These are phyloP conservation scores for Sepiola atlantica DNA, from an alignment of 2,888 invertebrate species.

Conservation along the genomic window DNA sequence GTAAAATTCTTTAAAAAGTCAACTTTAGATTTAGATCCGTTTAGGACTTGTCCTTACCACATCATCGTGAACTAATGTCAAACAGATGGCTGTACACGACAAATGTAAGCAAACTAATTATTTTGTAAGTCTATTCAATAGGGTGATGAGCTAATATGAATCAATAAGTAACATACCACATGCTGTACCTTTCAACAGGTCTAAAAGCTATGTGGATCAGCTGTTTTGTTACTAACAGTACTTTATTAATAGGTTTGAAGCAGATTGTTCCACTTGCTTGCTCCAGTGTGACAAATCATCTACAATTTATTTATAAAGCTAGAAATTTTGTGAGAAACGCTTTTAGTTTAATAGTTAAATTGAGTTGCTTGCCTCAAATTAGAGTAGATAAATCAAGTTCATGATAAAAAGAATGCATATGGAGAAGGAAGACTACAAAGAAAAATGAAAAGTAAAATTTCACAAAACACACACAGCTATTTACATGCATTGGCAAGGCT, in stretches of 20 bases:
- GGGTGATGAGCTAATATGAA: not conserved
- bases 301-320: too few relatives aligned
- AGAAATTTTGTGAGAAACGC: too few relatives aligned
- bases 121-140: too few relatives aligned
- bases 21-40: not conserved
- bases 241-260: not conserved
- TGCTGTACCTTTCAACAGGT: not conserved
- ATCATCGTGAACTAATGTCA: not conserved
- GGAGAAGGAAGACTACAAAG: not conserved
- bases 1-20: not conserved
- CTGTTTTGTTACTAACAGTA: not conserved
- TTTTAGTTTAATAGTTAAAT: too few relatives aligned
- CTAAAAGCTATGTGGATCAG: not conserved
- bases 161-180: not conserved
- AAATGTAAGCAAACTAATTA: not conserved
- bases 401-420: not conserved
- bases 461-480: not conserved
- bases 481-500: not conserved
- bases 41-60: not conserved
- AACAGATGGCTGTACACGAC: not conserved
- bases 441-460: not conserved
- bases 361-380: not conserved
- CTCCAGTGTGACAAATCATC: not conserved
- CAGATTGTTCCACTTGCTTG: not conserved
- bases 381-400: not conserved